Evolutionary conservation across 2,888 invertebrate genomes (phyloP), one percentile per base, ranked within the genome.

Genomic region (Acronicta leporina): DNA sequence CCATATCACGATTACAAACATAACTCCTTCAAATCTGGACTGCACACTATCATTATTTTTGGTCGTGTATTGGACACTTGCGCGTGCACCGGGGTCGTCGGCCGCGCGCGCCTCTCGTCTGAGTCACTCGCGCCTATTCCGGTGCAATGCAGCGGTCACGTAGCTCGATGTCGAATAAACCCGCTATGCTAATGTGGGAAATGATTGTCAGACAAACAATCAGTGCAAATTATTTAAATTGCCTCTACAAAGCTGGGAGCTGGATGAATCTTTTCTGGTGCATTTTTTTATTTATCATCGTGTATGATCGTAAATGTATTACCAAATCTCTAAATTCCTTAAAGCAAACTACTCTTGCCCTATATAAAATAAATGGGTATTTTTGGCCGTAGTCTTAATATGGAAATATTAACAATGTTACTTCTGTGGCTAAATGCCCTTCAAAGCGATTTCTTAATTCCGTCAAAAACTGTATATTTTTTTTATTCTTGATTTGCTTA

Each of bases 61-160:
- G 43, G 68, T 54, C 27, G 55, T 66, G 43, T 52, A 78, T 74
- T 83, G 81, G 81, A 81, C 75, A 81, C 77, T 60, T 47, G 25
- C 44, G 74, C 75, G 69, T 77, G 81, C 83, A 77, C 41, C 71
- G 74, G 74, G 83, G 73, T 83, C 82, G 49, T 58, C 47, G 78
- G 57, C 82, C 83, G 75, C 72, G 67, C 72, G 67, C 59, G 79
- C 57, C 69, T 68, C 68, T 50, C 62, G 58, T 14, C 62, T 82
- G 81, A 84, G 66, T 84, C 83, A 84, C 61, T 50, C 63, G 63
- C 63, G 58, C 75, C 74, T 72, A 76, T 76, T 77, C 78, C 66
- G 65, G 69, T 57, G 65, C 56, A 63, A 7, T 41, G 52, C 56
- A 63, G 8, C 43, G 52, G 53, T 56, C 62, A 72, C 73, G 46